Evolutionary conservation across 2,888 invertebrate species (phyloP), one percentile per base, ranked within the genome.

Genomic region (Drosophila rellima): DNA sequence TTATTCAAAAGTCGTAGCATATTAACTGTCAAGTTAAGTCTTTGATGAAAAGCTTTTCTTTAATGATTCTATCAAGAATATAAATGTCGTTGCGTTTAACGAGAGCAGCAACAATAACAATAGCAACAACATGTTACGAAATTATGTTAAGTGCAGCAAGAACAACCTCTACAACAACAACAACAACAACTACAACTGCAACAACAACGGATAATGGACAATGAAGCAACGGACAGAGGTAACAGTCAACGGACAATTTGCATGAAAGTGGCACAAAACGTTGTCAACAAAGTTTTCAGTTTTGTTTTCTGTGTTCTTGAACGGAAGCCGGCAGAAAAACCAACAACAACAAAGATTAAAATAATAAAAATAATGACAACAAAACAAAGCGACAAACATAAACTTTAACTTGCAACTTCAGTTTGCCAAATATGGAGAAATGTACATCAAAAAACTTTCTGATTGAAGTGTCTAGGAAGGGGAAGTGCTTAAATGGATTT

Each of bases 201-300:
- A 35, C 18, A 33, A 51, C 35, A 33, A 40, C 26, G 39, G 31
- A 31, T 20, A 65, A 47, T 11, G 55, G 7, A 45, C 33, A 45
- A 54, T 26, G 29, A 7, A 31, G 11, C 23, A 64, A 65, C 57
- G 64, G 74, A n/a, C 69, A 59, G 70, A 48, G 52, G 10, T 39
- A 77, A 63, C 73, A 72, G 82, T 72, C 74, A 39, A 52, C 72
- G 26, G 50, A 86, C 68, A 82, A 81, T 89, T 89, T 89, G 88
- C 85, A 85, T 87, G 85, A 89, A 85, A 85, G 89, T 89, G 85
- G 85, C 85, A 89, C 78, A 78, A 67, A 82, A 56, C 63, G 71
- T 68, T 82, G 74, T 80, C 70, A 74, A 70, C 70, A 45, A 67
- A 59, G 56, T 74, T 71, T 81, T 60, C 33, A 68, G 68, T 68